Conservation (phyloP, 2,113 vertebrate genomes). For the Pica pica region DNA sequence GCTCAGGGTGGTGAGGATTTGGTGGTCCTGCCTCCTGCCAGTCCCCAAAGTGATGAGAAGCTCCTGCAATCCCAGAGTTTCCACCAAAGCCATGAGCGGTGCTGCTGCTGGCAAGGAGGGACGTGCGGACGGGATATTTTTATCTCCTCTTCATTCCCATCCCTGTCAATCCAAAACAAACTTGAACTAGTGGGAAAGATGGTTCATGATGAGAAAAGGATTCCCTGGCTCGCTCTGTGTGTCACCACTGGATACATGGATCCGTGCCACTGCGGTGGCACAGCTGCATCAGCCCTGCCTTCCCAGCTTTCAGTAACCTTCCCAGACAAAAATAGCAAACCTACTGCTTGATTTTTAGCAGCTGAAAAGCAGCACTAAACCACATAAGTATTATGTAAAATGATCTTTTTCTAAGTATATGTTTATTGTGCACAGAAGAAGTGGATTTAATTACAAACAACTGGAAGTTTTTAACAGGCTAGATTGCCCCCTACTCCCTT, state of each 20-base stretch:
- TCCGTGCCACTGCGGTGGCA: neutral
- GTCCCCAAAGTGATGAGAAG: neutral
- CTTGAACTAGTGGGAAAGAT: neutral
- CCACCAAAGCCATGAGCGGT: neutral
- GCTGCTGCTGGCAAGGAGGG: neutral
- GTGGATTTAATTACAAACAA: constrained; percentile 58
- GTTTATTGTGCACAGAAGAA: constrained; percentile 45
- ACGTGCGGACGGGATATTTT: neutral
- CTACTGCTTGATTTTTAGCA: constrained; percentile 13
- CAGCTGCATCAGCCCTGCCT: neutral
- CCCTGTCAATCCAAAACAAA: constrained; percentile 26
- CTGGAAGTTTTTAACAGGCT: constrained; percentile 53
- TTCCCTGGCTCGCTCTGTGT: neutral
- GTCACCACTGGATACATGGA: neutral
- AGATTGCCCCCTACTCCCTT: constrained; percentile 35
- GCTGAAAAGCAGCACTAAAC: constrained; percentile 39
- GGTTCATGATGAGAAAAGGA: constrained; percentile 5
- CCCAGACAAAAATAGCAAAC: constrained; percentile 8
- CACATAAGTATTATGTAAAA: constrained; percentile 50
- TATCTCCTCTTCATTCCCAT: neutral
- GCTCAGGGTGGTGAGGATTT: neutral
- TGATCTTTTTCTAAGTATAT: constrained; percentile 50
- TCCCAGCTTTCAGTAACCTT: constrained; percentile 40
- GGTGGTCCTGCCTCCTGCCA: neutral
- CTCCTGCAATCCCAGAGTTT: neutral